These are phyloP conservation scores for Strongylocentrotus purpuratus DNA, from an alignment of 35 echinoderm and acorn worm genomes.

Conservation along the genomic window DNA sequence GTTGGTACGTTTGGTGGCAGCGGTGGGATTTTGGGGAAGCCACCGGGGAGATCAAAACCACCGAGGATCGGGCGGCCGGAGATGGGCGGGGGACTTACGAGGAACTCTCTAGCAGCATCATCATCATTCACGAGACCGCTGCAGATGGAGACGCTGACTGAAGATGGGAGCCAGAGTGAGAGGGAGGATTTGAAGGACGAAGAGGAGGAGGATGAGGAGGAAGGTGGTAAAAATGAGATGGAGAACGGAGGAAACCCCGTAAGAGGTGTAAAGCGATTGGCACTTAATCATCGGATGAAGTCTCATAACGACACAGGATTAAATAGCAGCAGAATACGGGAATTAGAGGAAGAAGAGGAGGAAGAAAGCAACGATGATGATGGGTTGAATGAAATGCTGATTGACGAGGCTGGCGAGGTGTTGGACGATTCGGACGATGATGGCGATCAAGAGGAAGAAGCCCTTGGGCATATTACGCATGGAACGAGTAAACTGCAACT, in stretches of 20 bases:
- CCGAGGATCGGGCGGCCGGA: background rate
- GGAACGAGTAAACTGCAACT: background rate
- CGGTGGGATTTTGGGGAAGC: background rate
- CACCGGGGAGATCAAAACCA: constrained; percentile 2
- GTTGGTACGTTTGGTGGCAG: background rate
- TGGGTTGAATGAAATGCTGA: background rate
- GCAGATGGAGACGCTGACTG: constrained; percentile 35
- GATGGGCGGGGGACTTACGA: constrained; percentile 7
- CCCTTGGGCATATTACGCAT: background rate
- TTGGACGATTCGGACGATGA: background rate
- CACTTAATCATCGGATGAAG: background rate
- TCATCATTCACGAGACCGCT: constrained; percentile 35
- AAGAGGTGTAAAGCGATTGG: background rate
- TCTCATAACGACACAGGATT: background rate
- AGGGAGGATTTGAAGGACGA: constrained; percentile 31
- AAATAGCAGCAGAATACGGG: background rate
- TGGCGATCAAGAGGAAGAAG: background rate
- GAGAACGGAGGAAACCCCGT: background rate
- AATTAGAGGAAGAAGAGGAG: constrained; percentile 20
- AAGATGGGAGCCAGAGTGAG: constrained; percentile 46
- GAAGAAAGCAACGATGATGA: background rate
- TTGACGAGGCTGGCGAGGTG: background rate
- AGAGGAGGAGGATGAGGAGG: background rate
- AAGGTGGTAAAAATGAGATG: background rate
- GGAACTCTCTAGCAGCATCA: background rate